Evolutionary conservation across 2,888 invertebrate genomes (phyloP).

Genomic region (Zhengitettix transpicula): DNA sequence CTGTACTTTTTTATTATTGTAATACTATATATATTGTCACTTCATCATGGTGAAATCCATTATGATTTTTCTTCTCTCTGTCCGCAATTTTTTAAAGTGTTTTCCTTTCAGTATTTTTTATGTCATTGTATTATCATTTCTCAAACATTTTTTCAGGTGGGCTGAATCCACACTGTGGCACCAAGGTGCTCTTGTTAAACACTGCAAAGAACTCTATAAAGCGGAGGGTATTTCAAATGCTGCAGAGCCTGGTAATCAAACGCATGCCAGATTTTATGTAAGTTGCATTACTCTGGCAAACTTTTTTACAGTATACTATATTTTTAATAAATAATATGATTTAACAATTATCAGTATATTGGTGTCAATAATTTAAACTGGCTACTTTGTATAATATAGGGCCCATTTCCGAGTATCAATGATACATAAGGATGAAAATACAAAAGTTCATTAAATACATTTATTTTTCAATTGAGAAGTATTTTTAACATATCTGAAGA

Average conservation of each 20-base stretch:
- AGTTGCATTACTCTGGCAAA: slow-evolving; percentile 26
- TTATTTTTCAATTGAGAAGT: no score
- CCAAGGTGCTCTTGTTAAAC: slow-evolving; percentile 55
- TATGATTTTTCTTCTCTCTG: no score
- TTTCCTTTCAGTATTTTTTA: neutral
- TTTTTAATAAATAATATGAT: neutral
- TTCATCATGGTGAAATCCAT: no score
- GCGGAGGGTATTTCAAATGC: slow-evolving; percentile 67
- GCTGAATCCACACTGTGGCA: slow-evolving; percentile 51
- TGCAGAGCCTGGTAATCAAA: slow-evolving; percentile 69
- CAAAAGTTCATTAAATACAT: no score
- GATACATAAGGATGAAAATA: no score
- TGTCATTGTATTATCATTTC: neutral
- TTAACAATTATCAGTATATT: neutral
- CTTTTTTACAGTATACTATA: neutral
- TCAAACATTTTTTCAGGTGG: slow-evolving; percentile 24
- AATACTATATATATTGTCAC: neutral
- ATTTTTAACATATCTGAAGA: no score
- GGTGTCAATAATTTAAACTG: neutral
- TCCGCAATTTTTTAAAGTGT: no score
- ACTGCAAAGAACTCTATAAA: slow-evolving; percentile 53
- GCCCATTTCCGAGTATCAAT: no score
- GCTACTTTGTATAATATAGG: no score
- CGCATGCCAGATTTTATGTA: slow-evolving; percentile 76
- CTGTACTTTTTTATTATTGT: neutral